These are phyloP conservation scores for Heteropelma amictum DNA, from an alignment of 2,888 invertebrate genomes.

Conservation along the genomic window DNA sequence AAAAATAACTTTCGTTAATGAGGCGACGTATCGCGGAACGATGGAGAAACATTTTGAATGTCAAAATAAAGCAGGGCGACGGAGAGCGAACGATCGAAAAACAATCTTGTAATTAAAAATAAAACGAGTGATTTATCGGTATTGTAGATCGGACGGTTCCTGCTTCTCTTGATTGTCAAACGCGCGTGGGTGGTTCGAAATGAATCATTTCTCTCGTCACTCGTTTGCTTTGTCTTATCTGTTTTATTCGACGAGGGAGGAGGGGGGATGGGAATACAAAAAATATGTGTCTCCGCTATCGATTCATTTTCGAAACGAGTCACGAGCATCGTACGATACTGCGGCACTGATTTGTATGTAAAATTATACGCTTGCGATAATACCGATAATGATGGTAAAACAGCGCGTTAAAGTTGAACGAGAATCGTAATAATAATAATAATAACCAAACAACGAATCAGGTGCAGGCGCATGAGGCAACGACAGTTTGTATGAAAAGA, in stretches of 20 bases:
- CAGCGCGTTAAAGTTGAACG: background rate
- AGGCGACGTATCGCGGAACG: background rate
- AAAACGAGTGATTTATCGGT: constrained; percentile 35
- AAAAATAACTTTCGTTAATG: background rate
- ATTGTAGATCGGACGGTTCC: constrained; percentile 26
- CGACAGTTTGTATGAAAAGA: constrained; percentile 13
- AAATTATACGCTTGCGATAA: no score
- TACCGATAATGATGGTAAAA: background rate
- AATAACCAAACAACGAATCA: constrained; percentile 34
- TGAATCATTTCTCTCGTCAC: constrained; percentile 30
- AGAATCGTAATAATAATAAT: constrained; percentile 2
- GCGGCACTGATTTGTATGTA: no score
- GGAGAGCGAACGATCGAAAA: no score
- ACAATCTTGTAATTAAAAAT: background rate
- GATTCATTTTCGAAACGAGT: background rate
- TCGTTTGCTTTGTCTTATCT: constrained; percentile 19
- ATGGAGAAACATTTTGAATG: background rate
- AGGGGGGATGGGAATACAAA: no score
- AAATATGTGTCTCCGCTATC: background rate
- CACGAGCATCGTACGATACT: no score
- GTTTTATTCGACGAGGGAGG: no score
- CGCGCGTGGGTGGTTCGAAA: constrained; percentile 29
- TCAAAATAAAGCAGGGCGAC: background rate
- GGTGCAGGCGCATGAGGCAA: constrained; percentile 1
- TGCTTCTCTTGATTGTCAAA: constrained; percentile 31